Evolutionary conservation across 2,888 invertebrate species (phyloP).

Genomic region (Hemaris fuciformis): DNA sequence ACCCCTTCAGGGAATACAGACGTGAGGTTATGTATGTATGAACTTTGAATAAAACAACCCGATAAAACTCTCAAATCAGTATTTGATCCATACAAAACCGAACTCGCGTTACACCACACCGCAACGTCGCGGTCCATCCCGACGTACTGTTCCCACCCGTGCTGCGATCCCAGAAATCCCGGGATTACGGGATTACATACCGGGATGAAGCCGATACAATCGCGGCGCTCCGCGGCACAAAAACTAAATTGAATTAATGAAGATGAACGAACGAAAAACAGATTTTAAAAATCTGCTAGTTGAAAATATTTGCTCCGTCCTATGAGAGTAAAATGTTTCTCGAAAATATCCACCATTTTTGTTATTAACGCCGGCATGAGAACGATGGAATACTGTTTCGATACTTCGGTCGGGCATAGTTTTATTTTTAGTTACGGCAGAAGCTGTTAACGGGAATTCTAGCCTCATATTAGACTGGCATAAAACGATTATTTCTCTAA

Average conservation of each 20-base stretch:
- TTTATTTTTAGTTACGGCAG: no score
- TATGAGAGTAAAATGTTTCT: no score
- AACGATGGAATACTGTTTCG: not conserved
- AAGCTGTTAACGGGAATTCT: no score
- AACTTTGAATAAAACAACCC: no score
- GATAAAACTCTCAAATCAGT: not conserved
- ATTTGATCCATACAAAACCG: not conserved
- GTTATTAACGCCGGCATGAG: not conserved
- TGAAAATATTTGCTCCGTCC: not conserved
- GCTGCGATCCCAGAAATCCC: not conserved
- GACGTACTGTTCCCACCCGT: not conserved
- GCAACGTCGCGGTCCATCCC: not conserved
- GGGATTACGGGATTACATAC: slow-evolving; percentile 4
- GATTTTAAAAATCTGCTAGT: not conserved
- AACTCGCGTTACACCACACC: not conserved
- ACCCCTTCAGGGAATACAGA: no score
- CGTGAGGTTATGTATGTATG: no score
- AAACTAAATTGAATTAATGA: slow-evolving; percentile 2
- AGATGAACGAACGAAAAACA: not conserved
- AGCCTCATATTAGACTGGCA: no score
- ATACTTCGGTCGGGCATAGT: no score
- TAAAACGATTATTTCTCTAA: no score
- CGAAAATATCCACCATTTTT: no score
- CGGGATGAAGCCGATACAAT: slow-evolving; percentile 2
- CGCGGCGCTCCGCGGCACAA: not conserved